Percentiles rank a stretch among this genome's conserved stretches.
These are phyloP conservation scores for Papilio glaucus DNA, from an alignment of 1,140 invertebrate genomes.

Conservation along the genomic window DNA sequence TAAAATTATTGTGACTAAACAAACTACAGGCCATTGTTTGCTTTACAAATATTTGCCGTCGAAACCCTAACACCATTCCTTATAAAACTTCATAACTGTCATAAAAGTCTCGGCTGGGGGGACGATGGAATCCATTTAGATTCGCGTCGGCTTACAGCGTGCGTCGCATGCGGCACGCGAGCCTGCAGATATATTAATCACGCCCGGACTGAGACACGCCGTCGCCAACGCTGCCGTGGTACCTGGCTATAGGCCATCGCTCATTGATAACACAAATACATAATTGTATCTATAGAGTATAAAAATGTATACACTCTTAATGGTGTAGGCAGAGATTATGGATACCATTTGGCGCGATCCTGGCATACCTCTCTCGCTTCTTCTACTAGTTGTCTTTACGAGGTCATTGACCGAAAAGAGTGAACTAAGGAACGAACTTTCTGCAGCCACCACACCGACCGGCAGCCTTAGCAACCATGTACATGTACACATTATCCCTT, in stretches of 20 bases:
- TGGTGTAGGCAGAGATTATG: too few species aligned
- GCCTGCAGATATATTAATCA: conserved; percentile 15
- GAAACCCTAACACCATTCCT: not conserved
- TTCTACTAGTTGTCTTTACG: too few species aligned
- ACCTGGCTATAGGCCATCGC: conserved; percentile 2
- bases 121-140: conserved; percentile 14
- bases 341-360: too few species aligned
- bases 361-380: too few species aligned
- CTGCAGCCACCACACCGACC: too few species aligned
- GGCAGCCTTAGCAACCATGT: too few species aligned
- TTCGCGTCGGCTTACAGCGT: not conserved
- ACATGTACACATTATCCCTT: too few species aligned
- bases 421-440: too few species aligned
- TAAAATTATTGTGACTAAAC: not conserved
- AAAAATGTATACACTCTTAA: too few species aligned
- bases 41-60: not conserved
- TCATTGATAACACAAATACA: too few species aligned
- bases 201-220: conserved; percentile 1
- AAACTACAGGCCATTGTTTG: not conserved
- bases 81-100: conserved; percentile 6
- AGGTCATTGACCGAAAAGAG: too few species aligned
- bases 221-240: not conserved
- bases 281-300: too few species aligned
- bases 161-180: conserved; percentile 24
- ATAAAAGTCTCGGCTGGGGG: not conserved